These are phyloP conservation scores for Endotricha flammealis DNA, from an alignment of 2,888 invertebrate genomes.

Conservation along the genomic window DNA sequence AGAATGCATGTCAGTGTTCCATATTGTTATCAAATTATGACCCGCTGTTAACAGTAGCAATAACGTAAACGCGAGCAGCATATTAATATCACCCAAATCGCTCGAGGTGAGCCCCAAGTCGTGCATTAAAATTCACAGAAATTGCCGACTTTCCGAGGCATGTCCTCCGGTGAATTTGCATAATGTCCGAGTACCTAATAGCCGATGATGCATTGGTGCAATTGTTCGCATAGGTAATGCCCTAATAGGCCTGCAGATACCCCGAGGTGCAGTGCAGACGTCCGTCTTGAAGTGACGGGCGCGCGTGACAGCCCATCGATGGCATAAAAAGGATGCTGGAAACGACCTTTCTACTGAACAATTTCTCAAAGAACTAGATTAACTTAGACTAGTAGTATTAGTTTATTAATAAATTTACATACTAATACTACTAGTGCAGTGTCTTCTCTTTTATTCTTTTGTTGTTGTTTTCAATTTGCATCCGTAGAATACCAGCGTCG, in stretches of 20 bases:
- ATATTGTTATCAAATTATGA: too few species aligned
- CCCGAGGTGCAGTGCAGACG: slow-evolving; percentile 4
- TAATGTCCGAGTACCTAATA: slow-evolving; percentile 6
- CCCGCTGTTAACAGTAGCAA: not conserved
- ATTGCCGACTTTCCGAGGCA: not conserved
- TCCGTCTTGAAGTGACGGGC: not conserved
- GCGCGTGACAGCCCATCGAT: not conserved
- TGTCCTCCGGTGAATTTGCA: slow-evolving; percentile 2
- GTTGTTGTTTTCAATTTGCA: too few species aligned
- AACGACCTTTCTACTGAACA: too few species aligned
- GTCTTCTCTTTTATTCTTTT: too few species aligned
- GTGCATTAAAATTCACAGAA: not conserved
- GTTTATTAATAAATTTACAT: too few species aligned
- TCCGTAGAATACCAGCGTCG: too few species aligned
- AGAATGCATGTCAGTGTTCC: too few species aligned
- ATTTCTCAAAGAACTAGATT: too few species aligned
- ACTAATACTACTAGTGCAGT: too few species aligned
- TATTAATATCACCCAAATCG: not conserved
- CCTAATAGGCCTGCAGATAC: slow-evolving; percentile 2
- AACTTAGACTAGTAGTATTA: too few species aligned
- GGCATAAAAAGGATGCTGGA: not conserved
- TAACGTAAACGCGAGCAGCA: not conserved
- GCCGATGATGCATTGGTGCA: slow-evolving; percentile 1
- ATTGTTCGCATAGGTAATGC: slow-evolving; percentile 5
- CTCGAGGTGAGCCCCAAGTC: not conserved